Percentiles rank a stretch among this genome's conserved stretches.
Evolutionary conservation across 2,888 invertebrate species (phyloP).

Genomic region (Melipona bicolor): DNA sequence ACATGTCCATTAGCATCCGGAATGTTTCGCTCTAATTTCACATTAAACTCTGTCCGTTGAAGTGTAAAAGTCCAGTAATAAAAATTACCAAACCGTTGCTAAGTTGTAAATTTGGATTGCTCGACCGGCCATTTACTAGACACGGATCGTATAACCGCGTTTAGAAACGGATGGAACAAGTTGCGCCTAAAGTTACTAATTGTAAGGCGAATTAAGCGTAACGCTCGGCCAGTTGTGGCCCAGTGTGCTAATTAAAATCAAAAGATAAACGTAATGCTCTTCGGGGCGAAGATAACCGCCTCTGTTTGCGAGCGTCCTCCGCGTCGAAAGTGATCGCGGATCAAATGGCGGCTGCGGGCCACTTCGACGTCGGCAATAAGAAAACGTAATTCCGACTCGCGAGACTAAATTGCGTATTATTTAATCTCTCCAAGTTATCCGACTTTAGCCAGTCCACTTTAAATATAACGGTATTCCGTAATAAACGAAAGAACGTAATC

Average conservation of each 20-base stretch:
- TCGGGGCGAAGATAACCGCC: not conserved
- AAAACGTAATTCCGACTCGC: not conserved
- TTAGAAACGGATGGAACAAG: conserved; percentile 32
- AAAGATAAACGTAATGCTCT: conserved; percentile 9
- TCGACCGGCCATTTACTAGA: conserved; percentile 29
- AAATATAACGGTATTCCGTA: not conserved
- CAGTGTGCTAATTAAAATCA: conserved; percentile 40
- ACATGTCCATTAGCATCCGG: too few species aligned
- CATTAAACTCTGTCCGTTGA: too few species aligned
- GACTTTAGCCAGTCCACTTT: not conserved
- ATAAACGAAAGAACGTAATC: not conserved
- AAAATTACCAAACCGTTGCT: too few species aligned
- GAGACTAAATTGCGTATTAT: not conserved
- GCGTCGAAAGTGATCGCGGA: not conserved
- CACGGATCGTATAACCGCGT: conserved; percentile 30
- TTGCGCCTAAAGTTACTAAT: conserved; percentile 3
- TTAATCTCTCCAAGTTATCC: not conserved
- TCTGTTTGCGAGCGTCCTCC: not conserved
- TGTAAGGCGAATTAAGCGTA: conserved; percentile 27
- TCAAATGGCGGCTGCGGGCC: not conserved
- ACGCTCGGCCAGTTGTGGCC: not conserved
- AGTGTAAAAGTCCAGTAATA: too few species aligned
- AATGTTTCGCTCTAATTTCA: too few species aligned
- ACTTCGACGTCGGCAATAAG: not conserved
- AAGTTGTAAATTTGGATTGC: conserved; percentile 14